A percentile compares a stretch with the other conserved stretches of the same genome.
Conservation (phyloP, 2,797 vertebrate genomes). For the Rhinichthys osculus region DNA sequence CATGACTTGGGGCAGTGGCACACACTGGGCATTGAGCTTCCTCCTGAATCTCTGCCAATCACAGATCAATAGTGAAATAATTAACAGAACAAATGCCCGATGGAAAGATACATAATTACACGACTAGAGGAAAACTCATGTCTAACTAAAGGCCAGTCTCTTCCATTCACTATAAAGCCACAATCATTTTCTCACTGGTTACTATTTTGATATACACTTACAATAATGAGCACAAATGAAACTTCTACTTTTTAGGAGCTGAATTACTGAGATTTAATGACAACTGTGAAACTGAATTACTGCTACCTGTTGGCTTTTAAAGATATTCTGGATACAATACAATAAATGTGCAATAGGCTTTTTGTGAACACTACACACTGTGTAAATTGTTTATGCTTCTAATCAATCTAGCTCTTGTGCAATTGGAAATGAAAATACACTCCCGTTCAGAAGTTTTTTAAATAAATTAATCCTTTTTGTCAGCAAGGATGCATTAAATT, state of each 20-base stretch:
- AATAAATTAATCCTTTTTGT: not conserved
- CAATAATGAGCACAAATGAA: not conserved
- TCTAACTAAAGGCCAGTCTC: slow-evolving; percentile 5
- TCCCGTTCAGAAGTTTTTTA: not conserved
- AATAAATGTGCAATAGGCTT: not conserved
- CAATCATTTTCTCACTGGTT: not conserved
- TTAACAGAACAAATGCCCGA: slow-evolving; percentile 70
- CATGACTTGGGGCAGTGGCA: slow-evolving; percentile 28
- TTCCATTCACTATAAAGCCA: not conserved
- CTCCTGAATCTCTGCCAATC: slow-evolving; percentile 49
- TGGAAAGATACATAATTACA: slow-evolving; percentile 76
- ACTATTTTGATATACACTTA: not conserved
- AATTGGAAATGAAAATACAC: not conserved
- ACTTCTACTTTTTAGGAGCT: not conserved
- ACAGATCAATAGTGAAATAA: slow-evolving; percentile 79
- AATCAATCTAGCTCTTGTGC: not conserved
- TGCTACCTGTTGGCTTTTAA: not conserved
- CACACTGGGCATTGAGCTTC: slow-evolving; percentile 67
- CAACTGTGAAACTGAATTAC: not conserved
- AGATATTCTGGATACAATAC: not conserved
- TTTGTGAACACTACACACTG: not conserved
- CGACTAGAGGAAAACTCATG: slow-evolving; percentile 54
- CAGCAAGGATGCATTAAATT: not conserved
- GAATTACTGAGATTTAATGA: not conserved
- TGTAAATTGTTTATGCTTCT: not conserved